A percentile compares a stretch with the other conserved stretches of the same genome.
Conservation (phyloP, 2,113 vertebrate species). For the Ahaetulla prasina region DNA sequence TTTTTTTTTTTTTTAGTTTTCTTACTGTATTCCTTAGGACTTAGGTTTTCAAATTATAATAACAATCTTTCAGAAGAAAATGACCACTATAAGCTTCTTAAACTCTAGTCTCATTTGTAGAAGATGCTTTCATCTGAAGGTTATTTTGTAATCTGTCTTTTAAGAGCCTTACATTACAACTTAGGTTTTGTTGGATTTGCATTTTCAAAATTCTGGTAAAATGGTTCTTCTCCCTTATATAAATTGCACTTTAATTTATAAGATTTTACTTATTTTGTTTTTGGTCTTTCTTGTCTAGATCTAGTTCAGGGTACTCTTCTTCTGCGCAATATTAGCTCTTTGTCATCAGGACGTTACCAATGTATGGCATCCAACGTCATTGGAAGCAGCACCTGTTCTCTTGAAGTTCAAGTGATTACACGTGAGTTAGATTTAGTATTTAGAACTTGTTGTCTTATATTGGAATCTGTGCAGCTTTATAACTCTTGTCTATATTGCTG, state of each 20-base stretch:
- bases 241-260: slow-evolving; percentile 41
- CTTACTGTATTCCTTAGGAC: slow-evolving; percentile 20
- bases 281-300: slow-evolving; percentile 73
- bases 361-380: slow-evolving; percentile 93
- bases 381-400: slow-evolving; percentile 90
- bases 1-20: background rate
- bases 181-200: slow-evolving; percentile 45
- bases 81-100: slow-evolving; percentile 56
- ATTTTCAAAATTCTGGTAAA: slow-evolving; percentile 38
- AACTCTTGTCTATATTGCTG: background rate
- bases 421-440: slow-evolving; percentile 78
- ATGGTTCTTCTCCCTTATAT: background rate
- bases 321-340: slow-evolving; percentile 90
- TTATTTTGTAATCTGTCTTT: slow-evolving; percentile 52
- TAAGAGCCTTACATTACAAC: slow-evolving; percentile 36
- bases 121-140: slow-evolving; percentile 40
- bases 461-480: background rate
- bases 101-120: slow-evolving; percentile 45
- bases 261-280: slow-evolving; percentile 35
- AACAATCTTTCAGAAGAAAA: slow-evolving; percentile 38
- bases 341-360: slow-evolving; percentile 92
- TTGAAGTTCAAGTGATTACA: slow-evolving; percentile 91
- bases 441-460: background rate
- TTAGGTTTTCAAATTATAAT: slow-evolving; percentile 45
- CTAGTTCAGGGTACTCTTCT: slow-evolving; percentile 93